Evolutionary conservation across 2,797 vertebrate species (phyloP), one percentile per base, ranked within the genome.

Genomic region (Buceros bicornis): DNA sequence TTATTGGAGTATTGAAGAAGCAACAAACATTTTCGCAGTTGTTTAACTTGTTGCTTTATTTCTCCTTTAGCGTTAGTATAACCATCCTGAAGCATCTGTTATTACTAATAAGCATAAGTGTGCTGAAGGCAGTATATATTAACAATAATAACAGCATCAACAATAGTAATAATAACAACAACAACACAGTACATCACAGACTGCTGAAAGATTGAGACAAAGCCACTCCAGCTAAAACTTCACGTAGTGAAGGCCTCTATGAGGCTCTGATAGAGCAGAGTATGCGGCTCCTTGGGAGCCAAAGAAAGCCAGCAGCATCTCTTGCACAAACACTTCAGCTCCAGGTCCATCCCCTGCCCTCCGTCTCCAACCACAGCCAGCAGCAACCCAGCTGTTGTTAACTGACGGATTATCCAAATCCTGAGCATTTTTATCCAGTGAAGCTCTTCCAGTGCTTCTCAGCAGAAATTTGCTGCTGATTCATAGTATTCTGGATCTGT

Each of bases 1-100:
- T 96, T 91, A 94, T 95, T 70, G 66, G 40, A 50, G 51, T 83
- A 84, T 17, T 79, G 82, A 91, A 89, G 72, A 72, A 86, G 43
- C 60, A 93, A 72, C 48, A n/a, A 90, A 72, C 58, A 29, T 66
- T 84, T 93, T 88, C 85, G 81, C 57, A 62, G 54, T 76, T 81
- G 16, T 69, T 96, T 79, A 93, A 90, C 62, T 66, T 79, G 26
- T 74, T 94, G 37, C 54, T 76, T 95, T 86, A 61, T 79, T 94
- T 83, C 53, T 91, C 28, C 47, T 81, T 88, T 66, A 60, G 25
- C 40, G 53, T 83, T 87, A 43, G 15, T 33, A 28, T 70, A 91
- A 56, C 47, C 31, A 74, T 65, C 33, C 35, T 67, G 33, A 40
- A 77, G 61, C n/a, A 72, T 47, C 80, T 5, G 2, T 37, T 87